Base-by-base conservation (phyloP, 2,888 invertebrate species). In the Balanococcus diminutus region DNA sequence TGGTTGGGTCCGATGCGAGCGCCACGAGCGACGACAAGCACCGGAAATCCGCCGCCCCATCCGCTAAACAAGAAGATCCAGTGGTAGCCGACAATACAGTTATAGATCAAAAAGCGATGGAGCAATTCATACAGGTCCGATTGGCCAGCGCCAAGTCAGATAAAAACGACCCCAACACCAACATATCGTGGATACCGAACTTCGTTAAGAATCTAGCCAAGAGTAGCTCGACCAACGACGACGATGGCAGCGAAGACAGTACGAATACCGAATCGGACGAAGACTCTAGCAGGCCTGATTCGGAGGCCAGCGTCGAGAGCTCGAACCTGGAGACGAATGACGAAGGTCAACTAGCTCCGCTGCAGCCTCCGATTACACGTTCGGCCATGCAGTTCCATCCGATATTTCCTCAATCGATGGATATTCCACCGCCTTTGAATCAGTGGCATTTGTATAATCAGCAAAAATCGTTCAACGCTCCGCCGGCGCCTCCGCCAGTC, bases 371-470 rank as follows among this genome's bases (percentile, higher is more conserved):
- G 0, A n/a, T 32, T n/a, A 31, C 75, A 75, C 31, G 28, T 28
- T 67, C 75, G n/a, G 75, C 32, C 19, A 75, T 75, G 75, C 75
- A 75, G 5, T 75, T 75, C 75, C 75, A 75, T 32, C 75, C 32
- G 32, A 75, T 75, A 75, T 75, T 32, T 32, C 75, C 75, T 0
- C 75, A 75, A 75, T 16, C 75, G n/a, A 19, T 75, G 32, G 75
- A 32, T 5, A 36, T 75, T 8, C 75, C 75, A 4, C 32, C 75
- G n/a, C 75, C 75, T 0, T n/a, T 75, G 32, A 75, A 75, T n/a
- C 75, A 75, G 6, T 75, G 75, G 75, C 75, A 75, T 32, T n/a
- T 75, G n/a, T 75, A 75, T 9, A 75, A 75, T 75, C 31, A 32
- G 75, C 75, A 75, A 5, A 75, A 75, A 19, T 75, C 75, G 9